phyloP scores from a whole-genome alignment of 2,888 invertebrate species.

The Chrysotoxum bicinctum region DNA sequence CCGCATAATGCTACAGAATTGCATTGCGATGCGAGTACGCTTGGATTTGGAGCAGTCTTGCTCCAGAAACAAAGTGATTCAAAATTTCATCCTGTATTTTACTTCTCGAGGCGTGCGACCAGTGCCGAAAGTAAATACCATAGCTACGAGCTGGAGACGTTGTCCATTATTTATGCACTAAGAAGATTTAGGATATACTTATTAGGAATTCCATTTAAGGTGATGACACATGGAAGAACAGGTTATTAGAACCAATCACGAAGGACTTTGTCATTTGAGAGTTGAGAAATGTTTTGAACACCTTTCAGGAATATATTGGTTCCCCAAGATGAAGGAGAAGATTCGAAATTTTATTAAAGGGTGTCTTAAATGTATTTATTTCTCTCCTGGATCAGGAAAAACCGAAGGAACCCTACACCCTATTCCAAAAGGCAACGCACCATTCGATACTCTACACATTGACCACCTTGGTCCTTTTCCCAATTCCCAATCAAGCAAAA shows the following conservation, averaged over 20 bases:
- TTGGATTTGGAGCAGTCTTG: conserved; percentile 75
- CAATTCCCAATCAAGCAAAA: no score
- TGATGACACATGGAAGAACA: conserved; percentile 39
- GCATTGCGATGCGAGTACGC: conserved; percentile 75
- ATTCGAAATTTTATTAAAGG: conserved; percentile 41
- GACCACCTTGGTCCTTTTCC: no score
- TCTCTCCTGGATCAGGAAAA: no score
- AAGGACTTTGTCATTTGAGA: conserved; percentile 75
- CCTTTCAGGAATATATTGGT: conserved; percentile 74
- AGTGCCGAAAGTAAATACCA: conserved; percentile 74
- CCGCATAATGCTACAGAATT: conserved; percentile 75
- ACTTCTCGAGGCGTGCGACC: conserved; percentile 75
- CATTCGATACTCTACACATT: no score
- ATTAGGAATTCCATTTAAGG: no score
- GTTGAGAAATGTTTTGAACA: conserved; percentile 74
- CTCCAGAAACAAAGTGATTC: conserved; percentile 72
- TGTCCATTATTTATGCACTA: conserved; percentile 55
- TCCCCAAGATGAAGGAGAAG: conserved; percentile 74
- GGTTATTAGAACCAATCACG: conserved; percentile 68
- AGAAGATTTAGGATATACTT: no score
- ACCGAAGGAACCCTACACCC: no score
- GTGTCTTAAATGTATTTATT: no score
- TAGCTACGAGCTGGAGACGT: conserved; percentile 11
- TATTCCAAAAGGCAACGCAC: no score
- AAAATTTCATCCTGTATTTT: conserved; percentile 75